phyloP scores from a whole-genome alignment of 2,888 invertebrate genomes.

The Bruchidius siliquastri region DNA sequence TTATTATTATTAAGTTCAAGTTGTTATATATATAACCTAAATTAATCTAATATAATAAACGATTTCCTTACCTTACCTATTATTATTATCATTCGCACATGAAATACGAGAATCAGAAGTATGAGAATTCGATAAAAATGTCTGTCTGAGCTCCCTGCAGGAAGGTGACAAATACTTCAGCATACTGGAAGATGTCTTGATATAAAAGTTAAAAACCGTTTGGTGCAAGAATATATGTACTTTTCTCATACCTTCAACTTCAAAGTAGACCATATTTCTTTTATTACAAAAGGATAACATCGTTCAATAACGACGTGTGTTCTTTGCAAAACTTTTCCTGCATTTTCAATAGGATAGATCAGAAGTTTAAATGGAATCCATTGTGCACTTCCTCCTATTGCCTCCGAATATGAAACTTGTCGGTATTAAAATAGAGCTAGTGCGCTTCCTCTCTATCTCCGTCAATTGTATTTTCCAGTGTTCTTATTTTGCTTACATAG shows the following conservation, averaged over 20 bases:
- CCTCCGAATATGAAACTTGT: not conserved
- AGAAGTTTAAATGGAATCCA: conserved; percentile 13
- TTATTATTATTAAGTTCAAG: no score
- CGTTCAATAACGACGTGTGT: conserved; percentile 9
- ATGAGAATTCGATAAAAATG: no score
- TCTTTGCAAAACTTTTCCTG: conserved; percentile 12
- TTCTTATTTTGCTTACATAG: not conserved
- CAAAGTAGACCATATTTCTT: not conserved
- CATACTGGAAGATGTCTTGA: no score
- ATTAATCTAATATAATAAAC: no score
- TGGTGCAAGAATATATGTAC: no score
- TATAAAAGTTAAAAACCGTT: no score
- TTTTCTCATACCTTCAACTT: not conserved
- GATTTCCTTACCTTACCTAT: no score
- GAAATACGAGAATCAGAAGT: no score
- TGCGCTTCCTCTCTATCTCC: not conserved
- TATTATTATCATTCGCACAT: no score
- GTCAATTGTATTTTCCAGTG: not conserved
- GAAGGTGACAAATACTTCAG: no score
- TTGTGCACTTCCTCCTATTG: not conserved
- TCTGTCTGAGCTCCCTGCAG: no score
- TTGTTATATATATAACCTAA: no score
- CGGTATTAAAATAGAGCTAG: not conserved
- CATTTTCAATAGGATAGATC: conserved; percentile 10
- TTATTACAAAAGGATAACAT: not conserved